These are phyloP conservation scores for Patella depressa DNA, from an alignment of 2,888 invertebrate species.

Conservation along the genomic window DNA sequence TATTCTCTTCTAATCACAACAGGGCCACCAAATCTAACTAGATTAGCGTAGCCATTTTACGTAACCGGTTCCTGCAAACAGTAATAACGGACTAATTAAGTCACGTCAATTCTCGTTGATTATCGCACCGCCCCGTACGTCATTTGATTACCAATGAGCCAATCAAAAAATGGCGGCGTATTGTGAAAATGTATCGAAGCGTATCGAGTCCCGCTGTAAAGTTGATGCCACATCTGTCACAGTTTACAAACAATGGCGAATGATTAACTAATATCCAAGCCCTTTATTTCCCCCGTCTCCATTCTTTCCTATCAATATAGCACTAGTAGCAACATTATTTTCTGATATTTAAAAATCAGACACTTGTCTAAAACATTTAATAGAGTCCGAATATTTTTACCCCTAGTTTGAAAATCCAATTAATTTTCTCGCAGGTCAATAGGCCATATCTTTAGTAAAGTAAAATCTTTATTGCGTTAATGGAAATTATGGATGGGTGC, in stretches of 20 bases:
- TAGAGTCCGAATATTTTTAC: too few species aligned
- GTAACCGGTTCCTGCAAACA: background rate
- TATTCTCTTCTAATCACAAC: too few species aligned
- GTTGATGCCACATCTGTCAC: background rate
- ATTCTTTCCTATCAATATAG: background rate
- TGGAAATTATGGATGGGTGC: too few species aligned
- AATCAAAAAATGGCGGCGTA: slow-evolving; percentile 1
- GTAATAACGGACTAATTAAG: slow-evolving; percentile 5
- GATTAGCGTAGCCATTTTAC: background rate
- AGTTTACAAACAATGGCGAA: background rate
- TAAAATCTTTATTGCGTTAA: too few species aligned
- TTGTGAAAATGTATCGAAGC: slow-evolving; percentile 10
- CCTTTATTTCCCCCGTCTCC: background rate
- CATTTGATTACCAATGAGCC: slow-evolving; percentile 4
- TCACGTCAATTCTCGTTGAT: slow-evolving; percentile 7
- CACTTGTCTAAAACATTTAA: background rate
- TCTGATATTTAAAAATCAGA: background rate
- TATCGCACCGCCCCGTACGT: background rate
- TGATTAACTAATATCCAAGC: slow-evolving; percentile 2
- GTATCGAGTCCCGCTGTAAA: slow-evolving; percentile 1
- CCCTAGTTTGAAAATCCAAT: too few species aligned
- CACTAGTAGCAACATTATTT: background rate
- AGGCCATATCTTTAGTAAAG: too few species aligned
- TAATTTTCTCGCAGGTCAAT: too few species aligned
- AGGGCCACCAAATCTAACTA: background rate